Evolutionary conservation across 1,140 invertebrate genomes (phyloP), one percentile per base, ranked within the genome.

Genomic region (Lepidurus apus): DNA sequence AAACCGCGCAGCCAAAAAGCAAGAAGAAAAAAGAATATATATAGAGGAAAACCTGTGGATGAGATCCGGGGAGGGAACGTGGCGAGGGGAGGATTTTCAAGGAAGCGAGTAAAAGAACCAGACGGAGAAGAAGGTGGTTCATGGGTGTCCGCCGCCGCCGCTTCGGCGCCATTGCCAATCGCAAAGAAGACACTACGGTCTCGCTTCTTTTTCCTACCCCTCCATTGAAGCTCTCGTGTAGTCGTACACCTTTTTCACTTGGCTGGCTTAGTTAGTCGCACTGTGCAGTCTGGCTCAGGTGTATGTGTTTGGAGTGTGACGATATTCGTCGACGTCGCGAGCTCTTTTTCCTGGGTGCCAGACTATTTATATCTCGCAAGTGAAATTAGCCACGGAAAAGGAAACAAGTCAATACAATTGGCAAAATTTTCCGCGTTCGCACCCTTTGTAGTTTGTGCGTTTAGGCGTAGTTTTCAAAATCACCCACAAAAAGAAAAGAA

Each of bases 251-350:
- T 65, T 65, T 65, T 65, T 65, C 53, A 65, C 53, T 65, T 65
- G 53, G 53, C 53, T 65, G 53, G 53, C 53, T 65, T n/a, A 65
- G 53, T 65, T 65, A 65, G 53, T 65, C 53, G 53, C n/a, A 65
- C 53, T n/a, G 53, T 65, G 53, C 13, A 65, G 53, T 65, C 21
- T 4, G 53, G 21, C 53, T 65, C 53, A 65, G 53, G 53, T 65
- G 53, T 65, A 65, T 65, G 53, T 21, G 8, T 65, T 17, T 7
- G 17, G 21, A 65, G 53, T 65, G 53, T 17, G 53, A 21, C 9
- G 17, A 65, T 65, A 7, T 34, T 34, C 3, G 34, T 34, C 34
- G 34, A 4, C 34, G 34, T 34, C 34, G 34, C 34, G 34, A 34
- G 34, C 34, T 34, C 34, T 34, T 34, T 34, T 34, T 3, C 34